A percentile compares a stretch with the other conserved stretches of the same genome.
Evolutionary conservation across 2,888 invertebrate species (phyloP).

Genomic region (Sisyra nigra): DNA sequence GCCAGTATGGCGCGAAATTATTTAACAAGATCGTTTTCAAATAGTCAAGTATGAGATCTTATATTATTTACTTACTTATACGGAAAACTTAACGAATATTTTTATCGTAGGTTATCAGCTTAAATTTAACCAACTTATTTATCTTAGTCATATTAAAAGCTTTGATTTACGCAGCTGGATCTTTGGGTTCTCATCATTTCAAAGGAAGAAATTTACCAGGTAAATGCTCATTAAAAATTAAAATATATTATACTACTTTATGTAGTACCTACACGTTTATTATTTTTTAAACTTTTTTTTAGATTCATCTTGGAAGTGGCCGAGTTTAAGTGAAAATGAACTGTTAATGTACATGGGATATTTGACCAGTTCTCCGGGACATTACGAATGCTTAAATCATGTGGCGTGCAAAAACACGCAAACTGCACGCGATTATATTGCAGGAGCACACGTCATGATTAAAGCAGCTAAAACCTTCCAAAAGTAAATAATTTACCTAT

Average conservation of each 20-base stretch:
- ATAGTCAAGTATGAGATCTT: background rate
- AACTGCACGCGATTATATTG: slow-evolving; percentile 55
- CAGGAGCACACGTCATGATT: slow-evolving; percentile 59
- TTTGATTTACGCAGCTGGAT: slow-evolving; percentile 64
- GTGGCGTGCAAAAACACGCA: slow-evolving; percentile 60
- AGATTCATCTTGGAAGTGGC: slow-evolving; percentile 13
- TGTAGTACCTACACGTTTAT: no score
- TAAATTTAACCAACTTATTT: slow-evolving; percentile 68
- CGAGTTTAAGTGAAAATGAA: slow-evolving; percentile 50
- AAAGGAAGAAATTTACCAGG: slow-evolving; percentile 23
- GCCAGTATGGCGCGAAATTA: background rate
- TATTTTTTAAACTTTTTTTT: no score
- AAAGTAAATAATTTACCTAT: no score
- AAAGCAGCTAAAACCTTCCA: slow-evolving; percentile 52
- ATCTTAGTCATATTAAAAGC: slow-evolving; percentile 68
- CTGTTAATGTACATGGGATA: slow-evolving; percentile 52
- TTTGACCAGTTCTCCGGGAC: slow-evolving; percentile 44
- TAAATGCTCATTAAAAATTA: no score
- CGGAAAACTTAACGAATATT: background rate
- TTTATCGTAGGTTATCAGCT: slow-evolving; percentile 48
- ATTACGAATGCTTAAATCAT: slow-evolving; percentile 56
- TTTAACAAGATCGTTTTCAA: background rate
- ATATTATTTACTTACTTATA: background rate
- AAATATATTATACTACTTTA: no score
- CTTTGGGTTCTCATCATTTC: slow-evolving; percentile 52